Evolutionary conservation across 2,888 invertebrate genomes (phyloP).

Genomic region (Crematogaster levior): DNA sequence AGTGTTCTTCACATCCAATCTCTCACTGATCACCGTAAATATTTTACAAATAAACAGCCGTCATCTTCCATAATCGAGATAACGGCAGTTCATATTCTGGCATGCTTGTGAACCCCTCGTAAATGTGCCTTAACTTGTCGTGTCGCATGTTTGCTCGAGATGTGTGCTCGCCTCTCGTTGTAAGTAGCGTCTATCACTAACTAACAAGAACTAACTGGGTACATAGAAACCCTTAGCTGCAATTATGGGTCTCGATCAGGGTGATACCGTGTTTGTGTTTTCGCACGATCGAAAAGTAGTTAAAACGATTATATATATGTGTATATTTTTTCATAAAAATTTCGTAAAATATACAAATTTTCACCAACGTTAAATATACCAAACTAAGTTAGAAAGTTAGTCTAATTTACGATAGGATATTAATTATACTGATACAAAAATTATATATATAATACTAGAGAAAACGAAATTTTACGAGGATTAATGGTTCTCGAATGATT

Average conservation of each 20-base stretch:
- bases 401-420: neutral
- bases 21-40: neutral
- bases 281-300: neutral
- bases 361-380: neutral
- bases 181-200: conserved; percentile 82
- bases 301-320: neutral
- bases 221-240: conserved; percentile 34
- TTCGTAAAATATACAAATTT: too few relatives aligned
- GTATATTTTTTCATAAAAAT: neutral
- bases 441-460: neutral
- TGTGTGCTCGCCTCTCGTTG: conserved; percentile 82
- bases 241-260: conserved; percentile 17
- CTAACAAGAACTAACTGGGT: conserved; percentile 81
- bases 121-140: conserved; percentile 65
- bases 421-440: neutral
- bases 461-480: neutral
- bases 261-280: conserved; percentile 18
- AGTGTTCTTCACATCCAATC: neutral
- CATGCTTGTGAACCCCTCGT: conserved; percentile 62
- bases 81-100: conserved; percentile 52
- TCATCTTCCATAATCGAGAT: conserved; percentile 12
- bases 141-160: conserved; percentile 77
- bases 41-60: conserved; percentile 4
- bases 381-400: neutral
- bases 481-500: conserved; percentile 1